Evolutionary conservation across 2,113 vertebrate genomes (phyloP).

Genomic region (Malurus melanocephalus): DNA sequence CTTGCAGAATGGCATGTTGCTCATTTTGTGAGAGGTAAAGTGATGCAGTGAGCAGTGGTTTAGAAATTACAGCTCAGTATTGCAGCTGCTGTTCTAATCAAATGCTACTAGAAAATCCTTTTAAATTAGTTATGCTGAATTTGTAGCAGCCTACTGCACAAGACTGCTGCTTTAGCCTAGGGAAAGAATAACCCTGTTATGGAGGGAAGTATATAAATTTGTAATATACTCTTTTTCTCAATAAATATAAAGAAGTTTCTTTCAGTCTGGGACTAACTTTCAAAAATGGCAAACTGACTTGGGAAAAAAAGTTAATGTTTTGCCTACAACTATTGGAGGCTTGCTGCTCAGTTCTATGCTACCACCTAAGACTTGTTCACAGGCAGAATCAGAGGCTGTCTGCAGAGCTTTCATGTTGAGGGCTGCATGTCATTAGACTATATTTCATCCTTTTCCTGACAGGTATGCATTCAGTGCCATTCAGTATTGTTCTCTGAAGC

Average conservation of each 20-base stretch:
- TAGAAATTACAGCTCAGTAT: slow-evolving; percentile 42
- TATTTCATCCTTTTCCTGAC: neutral
- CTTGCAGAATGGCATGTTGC: slow-evolving; percentile 41
- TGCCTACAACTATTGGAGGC: neutral
- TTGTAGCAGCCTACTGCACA: slow-evolving; percentile 31
- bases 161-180: neutral
- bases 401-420: neutral
- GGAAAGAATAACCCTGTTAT: neutral
- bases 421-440: neutral
- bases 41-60: slow-evolving; percentile 22
- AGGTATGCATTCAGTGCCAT: neutral
- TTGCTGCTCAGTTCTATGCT: neutral
- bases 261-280: neutral
- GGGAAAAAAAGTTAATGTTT: neutral
- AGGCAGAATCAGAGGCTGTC: neutral
- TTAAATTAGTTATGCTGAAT: slow-evolving; percentile 54
- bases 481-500: neutral
- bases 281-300: neutral
- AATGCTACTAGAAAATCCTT: slow-evolving; percentile 57
- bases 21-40: slow-evolving; percentile 48
- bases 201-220: neutral
- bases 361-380: neutral
- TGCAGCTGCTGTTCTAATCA: slow-evolving; percentile 68
- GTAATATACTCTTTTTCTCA: neutral
- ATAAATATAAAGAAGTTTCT: neutral